phyloP scores from a whole-genome alignment of 1,140 invertebrate species.

The Lamellibrachia luymesi region DNA sequence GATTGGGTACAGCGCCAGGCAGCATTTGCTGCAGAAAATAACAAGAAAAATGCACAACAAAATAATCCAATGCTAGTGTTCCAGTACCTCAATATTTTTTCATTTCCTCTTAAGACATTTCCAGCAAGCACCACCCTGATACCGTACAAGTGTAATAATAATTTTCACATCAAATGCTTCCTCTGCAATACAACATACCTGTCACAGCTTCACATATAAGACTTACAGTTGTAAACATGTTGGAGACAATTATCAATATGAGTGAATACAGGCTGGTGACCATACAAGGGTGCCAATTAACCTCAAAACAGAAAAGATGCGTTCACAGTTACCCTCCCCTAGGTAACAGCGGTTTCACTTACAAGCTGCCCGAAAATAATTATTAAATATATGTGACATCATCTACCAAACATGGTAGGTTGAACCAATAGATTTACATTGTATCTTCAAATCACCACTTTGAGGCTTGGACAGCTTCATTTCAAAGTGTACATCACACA shows the following conservation, averaged over 20 bases:
- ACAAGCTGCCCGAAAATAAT: neutral
- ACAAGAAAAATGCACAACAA: conserved; percentile 1
- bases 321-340: neutral
- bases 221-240: neutral
- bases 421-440: neutral
- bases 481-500: neutral
- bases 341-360: neutral
- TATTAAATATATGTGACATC: neutral
- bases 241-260: neutral
- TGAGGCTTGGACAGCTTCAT: neutral
- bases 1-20: neutral
- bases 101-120: neutral
- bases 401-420: neutral
- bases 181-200: neutral
- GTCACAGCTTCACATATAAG: neutral
- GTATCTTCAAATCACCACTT: neutral
- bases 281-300: neutral
- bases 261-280: neutral
- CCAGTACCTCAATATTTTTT: neutral
- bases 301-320: neutral
- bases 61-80: neutral
- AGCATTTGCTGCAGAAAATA: neutral
- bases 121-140: neutral
- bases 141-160: neutral
- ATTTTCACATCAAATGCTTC: neutral